A percentile compares a stretch with the other conserved stretches of the same genome.
These are phyloP conservation scores for Furnarius figulus DNA, from an alignment of 2,113 vertebrate genomes.

Conservation along the genomic window DNA sequence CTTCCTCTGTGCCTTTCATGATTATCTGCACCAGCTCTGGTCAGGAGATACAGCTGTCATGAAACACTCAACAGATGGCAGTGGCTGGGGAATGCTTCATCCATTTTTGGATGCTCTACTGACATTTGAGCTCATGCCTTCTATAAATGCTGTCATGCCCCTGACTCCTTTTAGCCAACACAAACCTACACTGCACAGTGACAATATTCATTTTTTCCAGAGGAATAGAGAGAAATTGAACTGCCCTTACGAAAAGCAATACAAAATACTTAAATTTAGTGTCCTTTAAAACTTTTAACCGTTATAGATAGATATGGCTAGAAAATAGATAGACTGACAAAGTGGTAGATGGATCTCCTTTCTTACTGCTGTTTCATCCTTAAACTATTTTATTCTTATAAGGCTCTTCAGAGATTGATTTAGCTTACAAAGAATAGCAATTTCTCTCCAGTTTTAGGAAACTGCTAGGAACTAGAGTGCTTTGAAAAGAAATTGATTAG, in stretches of 20 bases:
- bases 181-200: slow-evolving; percentile 50
- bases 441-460: slow-evolving; percentile 69
- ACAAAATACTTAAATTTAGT: slow-evolving; percentile 64
- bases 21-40: slow-evolving; percentile 64
- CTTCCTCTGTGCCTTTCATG: slow-evolving; percentile 59
- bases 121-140: slow-evolving; percentile 70
- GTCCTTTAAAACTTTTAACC: slow-evolving; percentile 71
- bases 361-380: slow-evolving; percentile 57
- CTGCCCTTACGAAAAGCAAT: slow-evolving; percentile 65
- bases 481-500: slow-evolving; percentile 64
- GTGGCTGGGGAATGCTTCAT: slow-evolving; percentile 61
- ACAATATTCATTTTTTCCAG: slow-evolving; percentile 68
- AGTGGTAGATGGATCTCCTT: slow-evolving; percentile 56
- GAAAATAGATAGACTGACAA: slow-evolving; percentile 61
- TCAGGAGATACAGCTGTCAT: slow-evolving; percentile 79
- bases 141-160: slow-evolving; percentile 66
- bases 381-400: slow-evolving; percentile 69
- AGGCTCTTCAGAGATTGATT: slow-evolving; percentile 66
- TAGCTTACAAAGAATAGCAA: slow-evolving; percentile 54
- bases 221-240: slow-evolving; percentile 71
- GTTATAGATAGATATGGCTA: slow-evolving; percentile 60
- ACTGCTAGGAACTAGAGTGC: slow-evolving; percentile 30
- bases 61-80: slow-evolving; percentile 79
- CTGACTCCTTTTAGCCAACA: slow-evolving; percentile 62
- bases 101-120: slow-evolving; percentile 64